These are phyloP conservation scores for Anguilla japonica DNA, from an alignment of 2,113 vertebrate species.

Conservation along the genomic window DNA sequence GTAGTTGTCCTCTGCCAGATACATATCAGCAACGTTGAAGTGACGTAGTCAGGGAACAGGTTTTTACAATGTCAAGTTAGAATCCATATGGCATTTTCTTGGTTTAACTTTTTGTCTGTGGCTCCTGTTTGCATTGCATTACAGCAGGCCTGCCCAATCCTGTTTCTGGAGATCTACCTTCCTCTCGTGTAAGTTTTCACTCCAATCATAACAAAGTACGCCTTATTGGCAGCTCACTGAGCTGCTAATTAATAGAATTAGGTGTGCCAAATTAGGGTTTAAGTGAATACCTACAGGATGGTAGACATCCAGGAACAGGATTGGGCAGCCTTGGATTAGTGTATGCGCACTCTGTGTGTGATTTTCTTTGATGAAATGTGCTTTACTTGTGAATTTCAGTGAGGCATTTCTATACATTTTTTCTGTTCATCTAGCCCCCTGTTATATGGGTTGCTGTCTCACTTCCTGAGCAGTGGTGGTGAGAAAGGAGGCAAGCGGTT, in stretches of 20 bases:
- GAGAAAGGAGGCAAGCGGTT: conserved; percentile 59
- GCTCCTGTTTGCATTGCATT: not conserved
- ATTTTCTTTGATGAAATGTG: not conserved
- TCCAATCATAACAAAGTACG: no score
- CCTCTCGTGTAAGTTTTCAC: no score
- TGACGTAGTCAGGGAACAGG: not conserved
- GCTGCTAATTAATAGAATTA: no score
- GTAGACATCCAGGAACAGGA: no score
- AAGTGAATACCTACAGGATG: no score
- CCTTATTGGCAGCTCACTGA: no score
- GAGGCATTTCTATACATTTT: not conserved
- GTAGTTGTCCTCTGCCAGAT: not conserved
- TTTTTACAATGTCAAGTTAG: no score
- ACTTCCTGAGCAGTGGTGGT: conserved; percentile 74
- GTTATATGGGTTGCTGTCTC: conserved; percentile 84
- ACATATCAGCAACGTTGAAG: not conserved
- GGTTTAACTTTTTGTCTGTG: not conserved
- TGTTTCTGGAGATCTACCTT: no score
- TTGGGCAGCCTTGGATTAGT: not conserved
- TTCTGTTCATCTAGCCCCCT: conserved; percentile 77
- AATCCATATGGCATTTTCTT: no score
- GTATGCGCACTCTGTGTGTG: not conserved
- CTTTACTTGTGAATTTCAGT: not conserved
- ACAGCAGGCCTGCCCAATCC: no score
- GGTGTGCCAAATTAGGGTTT: no score